Conservation (phyloP, 2,797 vertebrate genomes). For the Chaetodon trifasciatus region DNA sequence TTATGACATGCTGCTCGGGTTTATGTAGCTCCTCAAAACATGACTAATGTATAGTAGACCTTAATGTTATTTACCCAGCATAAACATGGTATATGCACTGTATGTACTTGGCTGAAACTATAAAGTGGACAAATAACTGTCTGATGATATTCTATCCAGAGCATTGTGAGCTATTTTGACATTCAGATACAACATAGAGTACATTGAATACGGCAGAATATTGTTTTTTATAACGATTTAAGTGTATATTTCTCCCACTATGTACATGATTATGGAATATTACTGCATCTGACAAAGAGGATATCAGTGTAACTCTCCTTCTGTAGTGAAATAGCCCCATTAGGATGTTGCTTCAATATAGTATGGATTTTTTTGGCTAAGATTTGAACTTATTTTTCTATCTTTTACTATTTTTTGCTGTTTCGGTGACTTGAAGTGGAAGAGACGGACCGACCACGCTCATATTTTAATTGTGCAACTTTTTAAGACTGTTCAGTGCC, state of each 20-base stretch:
- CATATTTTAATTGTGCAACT: slow-evolving; percentile 4
- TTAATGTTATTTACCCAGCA: slow-evolving; percentile 77
- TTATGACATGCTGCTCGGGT: slow-evolving; percentile 69
- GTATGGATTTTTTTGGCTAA: slow-evolving; percentile 63
- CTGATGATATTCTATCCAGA: slow-evolving; percentile 74
- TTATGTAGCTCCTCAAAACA: slow-evolving; percentile 73
- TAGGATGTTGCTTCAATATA: slow-evolving; percentile 59
- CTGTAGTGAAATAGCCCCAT: slow-evolving; percentile 65
- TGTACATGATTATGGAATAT: slow-evolving; percentile 74
- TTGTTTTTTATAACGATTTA: slow-evolving; percentile 72
- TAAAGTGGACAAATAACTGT: slow-evolving; percentile 72
- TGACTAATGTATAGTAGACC: slow-evolving; percentile 67
- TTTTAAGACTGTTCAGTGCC: slow-evolving; percentile 7
- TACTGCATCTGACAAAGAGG: slow-evolving; percentile 76
- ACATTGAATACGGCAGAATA: slow-evolving; percentile 56
- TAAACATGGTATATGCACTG: slow-evolving; percentile 76
- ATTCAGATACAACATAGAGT: slow-evolving; percentile 61
- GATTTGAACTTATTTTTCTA: slow-evolving; percentile 84
- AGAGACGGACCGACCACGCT: slow-evolving; percentile 24
- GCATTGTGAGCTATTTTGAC: slow-evolving; percentile 79
- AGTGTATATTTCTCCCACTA: slow-evolving; percentile 79
- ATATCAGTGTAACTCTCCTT: slow-evolving; percentile 70
- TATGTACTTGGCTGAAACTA: slow-evolving; percentile 78
- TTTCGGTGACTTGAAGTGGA: slow-evolving; percentile 47
- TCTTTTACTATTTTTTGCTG: slow-evolving; percentile 68